These are phyloP conservation scores for Saimiri boliviensis DNA, from an alignment of 2,113 vertebrate genomes.

Conservation along the genomic window DNA sequence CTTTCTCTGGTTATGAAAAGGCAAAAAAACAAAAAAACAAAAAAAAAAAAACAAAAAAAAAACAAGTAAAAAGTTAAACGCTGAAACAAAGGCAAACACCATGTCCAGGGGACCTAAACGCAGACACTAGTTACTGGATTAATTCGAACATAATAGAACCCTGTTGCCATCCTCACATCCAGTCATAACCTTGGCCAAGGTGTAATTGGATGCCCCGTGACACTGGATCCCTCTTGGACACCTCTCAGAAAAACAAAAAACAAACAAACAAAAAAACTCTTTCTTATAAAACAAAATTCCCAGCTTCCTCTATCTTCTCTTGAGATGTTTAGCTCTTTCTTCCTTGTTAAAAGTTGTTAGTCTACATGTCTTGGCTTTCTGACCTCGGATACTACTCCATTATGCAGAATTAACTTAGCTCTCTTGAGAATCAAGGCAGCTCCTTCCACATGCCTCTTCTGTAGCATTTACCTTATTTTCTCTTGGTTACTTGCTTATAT, in stretches of 20 bases:
- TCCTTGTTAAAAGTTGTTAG: neutral
- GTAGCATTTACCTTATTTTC: neutral
- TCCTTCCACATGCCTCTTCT: neutral
- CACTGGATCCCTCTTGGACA: neutral
- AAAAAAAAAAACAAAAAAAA: too few species aligned
- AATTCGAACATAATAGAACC: neutral
- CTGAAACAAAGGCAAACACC: neutral
- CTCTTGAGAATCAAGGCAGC: neutral
- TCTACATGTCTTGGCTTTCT: neutral
- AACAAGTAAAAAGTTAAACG: neutral
- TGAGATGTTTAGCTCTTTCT: neutral
- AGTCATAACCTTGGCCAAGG: neutral
- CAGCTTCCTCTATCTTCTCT: neutral
- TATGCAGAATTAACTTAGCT: neutral
- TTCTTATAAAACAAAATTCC: neutral
- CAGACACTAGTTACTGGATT: neutral
- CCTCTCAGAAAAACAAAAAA: neutral
- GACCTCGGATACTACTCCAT: neutral
- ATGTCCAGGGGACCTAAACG: neutral
- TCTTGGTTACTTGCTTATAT: neutral
- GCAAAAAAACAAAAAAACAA: too few species aligned
- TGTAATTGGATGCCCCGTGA: fast-evolving
- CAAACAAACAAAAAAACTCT: neutral
- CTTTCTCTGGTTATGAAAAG: neutral
- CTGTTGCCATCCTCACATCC: neutral